Percentiles rank a stretch among this genome's conserved stretches.
Conservation (phyloP, 2,113 vertebrate species). For the Gadus chalcogrammus region DNA sequence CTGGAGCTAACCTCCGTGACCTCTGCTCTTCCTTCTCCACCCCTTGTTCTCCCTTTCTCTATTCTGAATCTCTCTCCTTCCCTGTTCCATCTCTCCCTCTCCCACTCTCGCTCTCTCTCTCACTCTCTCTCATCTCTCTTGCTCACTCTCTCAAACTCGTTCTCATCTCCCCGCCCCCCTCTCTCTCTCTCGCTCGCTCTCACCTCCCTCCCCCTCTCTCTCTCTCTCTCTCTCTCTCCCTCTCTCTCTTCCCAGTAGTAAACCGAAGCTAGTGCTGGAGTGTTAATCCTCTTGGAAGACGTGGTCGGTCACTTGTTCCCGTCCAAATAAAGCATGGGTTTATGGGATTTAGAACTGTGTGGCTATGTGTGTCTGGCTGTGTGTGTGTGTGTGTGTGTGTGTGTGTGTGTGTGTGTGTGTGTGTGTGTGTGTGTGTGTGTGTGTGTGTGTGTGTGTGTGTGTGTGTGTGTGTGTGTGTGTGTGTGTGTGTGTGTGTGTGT, state of each 20-base stretch:
- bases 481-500: slow-evolving; percentile 35
- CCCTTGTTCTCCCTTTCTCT: no score
- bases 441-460: slow-evolving; percentile 59
- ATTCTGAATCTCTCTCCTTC: no score
- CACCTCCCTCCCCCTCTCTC: slow-evolving; percentile 6
- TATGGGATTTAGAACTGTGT: slow-evolving; percentile 72
- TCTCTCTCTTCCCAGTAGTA: slow-evolving; percentile 28
- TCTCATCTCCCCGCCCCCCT: background rate
- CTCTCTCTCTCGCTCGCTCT: background rate
- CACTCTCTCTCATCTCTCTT: background rate
- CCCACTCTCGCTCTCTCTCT: no score
- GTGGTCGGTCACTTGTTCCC: slow-evolving; percentile 71
- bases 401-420: slow-evolving; percentile 30
- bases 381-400: no score
- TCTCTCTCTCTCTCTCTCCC: slow-evolving; percentile 12
- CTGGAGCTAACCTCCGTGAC: no score
- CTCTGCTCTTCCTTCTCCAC: no score
- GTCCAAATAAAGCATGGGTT: slow-evolving; percentile 80
- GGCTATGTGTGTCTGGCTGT: slow-evolving; percentile 65
- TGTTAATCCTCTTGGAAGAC: slow-evolving; percentile 79
- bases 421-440: slow-evolving; percentile 51
- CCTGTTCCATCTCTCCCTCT: no score
- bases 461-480: slow-evolving; percentile 52
- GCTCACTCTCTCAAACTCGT: slow-evolving; percentile 27
- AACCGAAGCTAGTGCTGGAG: slow-evolving; percentile 50